Evolutionary conservation across 2,797 vertebrate species (phyloP), one percentile per base, ranked within the genome.

Genomic region (Danio jaintianensis): DNA sequence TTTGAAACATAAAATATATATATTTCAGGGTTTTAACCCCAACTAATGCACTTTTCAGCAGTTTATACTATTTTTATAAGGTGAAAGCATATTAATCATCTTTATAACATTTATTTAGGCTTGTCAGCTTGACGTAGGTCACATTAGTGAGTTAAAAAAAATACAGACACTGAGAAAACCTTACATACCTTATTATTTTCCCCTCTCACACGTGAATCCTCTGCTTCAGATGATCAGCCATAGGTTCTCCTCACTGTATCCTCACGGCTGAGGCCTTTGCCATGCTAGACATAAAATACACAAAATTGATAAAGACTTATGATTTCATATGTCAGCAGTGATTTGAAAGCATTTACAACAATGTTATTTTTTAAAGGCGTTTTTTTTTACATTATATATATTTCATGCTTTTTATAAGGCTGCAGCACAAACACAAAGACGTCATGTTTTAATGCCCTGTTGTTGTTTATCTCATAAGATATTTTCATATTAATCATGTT

Each of bases 121-220:
- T 18, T 22, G 55, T 20, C 16, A 68, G 38, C 16, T 5, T 20
- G 12, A 68, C 0, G 1, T 42, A 38, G 29, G 16, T 15, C 1
- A 52, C 5, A 61, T 79, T 50, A 10, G 7, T 16, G 12, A 13
- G 29, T 29, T 69, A 29, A 62, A 75, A 70, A 13, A 70, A 75
- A 71, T 22, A 16, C 15, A 29, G 13, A 55, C 43, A 75, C 13
- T 62, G 52, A 45, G 4, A 52, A 63, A 55, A 63, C 43, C 2
- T 4, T 38, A 55, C 12, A 20, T 62, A 85, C 71, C 47, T 82
- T 77, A 40, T 69, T 45, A 36, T 47, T 55, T 36, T 36, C 2
- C 7, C 16, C 12, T 68, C 10, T 56, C 47, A 48, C 20, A 18
- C 15, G n/a, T 56, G n/a, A 40, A 61, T n/a, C 16, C 75, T 66